Conservation (phyloP, 35 echinoderm and acorn worm species). For the Lytechinus variegatus region DNA sequence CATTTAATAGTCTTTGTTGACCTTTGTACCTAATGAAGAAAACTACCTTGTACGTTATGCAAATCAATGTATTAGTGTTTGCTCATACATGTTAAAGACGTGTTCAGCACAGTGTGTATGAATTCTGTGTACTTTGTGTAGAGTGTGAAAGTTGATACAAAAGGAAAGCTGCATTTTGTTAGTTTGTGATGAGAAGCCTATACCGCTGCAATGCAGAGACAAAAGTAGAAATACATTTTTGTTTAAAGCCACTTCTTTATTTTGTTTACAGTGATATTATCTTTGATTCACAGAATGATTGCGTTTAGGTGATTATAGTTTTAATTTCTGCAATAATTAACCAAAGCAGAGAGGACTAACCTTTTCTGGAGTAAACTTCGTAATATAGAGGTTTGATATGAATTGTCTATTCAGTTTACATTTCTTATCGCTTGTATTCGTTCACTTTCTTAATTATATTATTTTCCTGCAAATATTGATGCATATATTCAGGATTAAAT, state of each 20-base stretch:
- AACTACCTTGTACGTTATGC: background rate
- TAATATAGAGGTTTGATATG: background rate
- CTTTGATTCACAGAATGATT: background rate
- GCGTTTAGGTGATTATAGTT: background rate
- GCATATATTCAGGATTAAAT: background rate
- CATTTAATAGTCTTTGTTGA: background rate
- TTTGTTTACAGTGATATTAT: background rate
- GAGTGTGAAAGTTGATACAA: background rate
- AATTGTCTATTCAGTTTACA: background rate
- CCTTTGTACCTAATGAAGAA: background rate
- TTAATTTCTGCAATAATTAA: background rate
- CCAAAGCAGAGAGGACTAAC: background rate
- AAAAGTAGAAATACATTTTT: background rate
- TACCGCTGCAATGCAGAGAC: background rate
- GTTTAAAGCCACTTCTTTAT: background rate
- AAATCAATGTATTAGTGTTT: background rate
- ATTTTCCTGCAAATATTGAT: background rate
- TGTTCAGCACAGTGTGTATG: background rate
- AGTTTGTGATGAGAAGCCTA: background rate
- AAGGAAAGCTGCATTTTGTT: background rate
- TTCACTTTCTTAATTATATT: background rate
- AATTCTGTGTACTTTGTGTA: background rate
- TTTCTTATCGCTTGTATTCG: background rate
- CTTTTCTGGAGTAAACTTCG: background rate
- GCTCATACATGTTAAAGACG: background rate